A percentile compares a stretch with the other conserved stretches of the same genome.
These are phyloP conservation scores for Gortyna flavago DNA, from an alignment of 2,888 invertebrate species.

Conservation along the genomic window DNA sequence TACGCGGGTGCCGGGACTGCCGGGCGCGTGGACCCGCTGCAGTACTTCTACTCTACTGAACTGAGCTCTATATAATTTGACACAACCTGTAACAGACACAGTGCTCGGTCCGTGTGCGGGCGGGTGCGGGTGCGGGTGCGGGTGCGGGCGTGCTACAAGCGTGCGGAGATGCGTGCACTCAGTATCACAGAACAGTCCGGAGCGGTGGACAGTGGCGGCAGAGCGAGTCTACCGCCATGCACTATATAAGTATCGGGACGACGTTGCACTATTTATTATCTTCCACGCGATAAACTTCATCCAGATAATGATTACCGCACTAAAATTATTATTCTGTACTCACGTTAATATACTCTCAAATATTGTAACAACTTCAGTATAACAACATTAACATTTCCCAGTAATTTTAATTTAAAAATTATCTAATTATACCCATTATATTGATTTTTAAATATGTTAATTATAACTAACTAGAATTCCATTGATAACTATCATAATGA, in stretches of 20 bases:
- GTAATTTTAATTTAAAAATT: slow-evolving; percentile 82
- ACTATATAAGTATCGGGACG: slow-evolving; percentile 70
- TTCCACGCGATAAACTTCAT: slow-evolving; percentile 80
- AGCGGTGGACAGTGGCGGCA: slow-evolving; percentile 36
- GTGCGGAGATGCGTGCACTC: slow-evolving; percentile 50
- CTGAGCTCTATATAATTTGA: slow-evolving; percentile 67
- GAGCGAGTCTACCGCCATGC: slow-evolving; percentile 45
- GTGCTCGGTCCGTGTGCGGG: slow-evolving; percentile 49
- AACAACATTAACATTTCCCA: slow-evolving; percentile 90
- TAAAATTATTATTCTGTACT: slow-evolving; percentile 84
- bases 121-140: slow-evolving; percentile 35
- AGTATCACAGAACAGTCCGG: slow-evolving; percentile 64
- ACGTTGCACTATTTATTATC: slow-evolving; percentile 83
- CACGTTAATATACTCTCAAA: slow-evolving; percentile 90
- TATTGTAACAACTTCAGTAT: slow-evolving; percentile 90
- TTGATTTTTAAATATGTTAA: slow-evolving; percentile 80
- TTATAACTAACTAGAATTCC: slow-evolving; percentile 85
- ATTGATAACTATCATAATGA: slow-evolving; percentile 76
- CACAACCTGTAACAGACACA: slow-evolving; percentile 70
- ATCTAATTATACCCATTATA: slow-evolving; percentile 85
- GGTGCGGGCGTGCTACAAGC: slow-evolving; percentile 40
- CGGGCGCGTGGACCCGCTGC: slow-evolving; percentile 23
- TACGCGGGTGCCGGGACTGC: slow-evolving; percentile 34
- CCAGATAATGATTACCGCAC: slow-evolving; percentile 81
- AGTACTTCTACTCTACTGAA: slow-evolving; percentile 55